These are phyloP conservation scores for Rotaria sp. DNA, from an alignment of 2,888 invertebrate genomes.

Conservation along the genomic window DNA sequence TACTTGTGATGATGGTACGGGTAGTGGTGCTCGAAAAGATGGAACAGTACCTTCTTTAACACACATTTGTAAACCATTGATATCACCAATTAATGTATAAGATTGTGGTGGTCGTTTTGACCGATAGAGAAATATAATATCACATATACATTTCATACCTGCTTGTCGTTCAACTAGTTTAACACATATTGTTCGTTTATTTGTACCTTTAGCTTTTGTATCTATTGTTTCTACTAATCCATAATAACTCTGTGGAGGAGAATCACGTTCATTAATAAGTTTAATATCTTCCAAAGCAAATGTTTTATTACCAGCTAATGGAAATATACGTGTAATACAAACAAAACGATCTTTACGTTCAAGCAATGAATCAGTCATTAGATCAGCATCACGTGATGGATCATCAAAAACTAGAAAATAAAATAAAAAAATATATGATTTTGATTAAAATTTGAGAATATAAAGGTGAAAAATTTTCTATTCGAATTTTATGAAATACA, in stretches of 20 bases:
- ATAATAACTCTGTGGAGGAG: neutral
- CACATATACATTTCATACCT: neutral
- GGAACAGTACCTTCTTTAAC: constrained; percentile 17
- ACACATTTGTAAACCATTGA: constrained; percentile 23
- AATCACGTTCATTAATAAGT: constrained; percentile 17
- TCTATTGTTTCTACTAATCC: neutral
- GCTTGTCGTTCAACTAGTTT: neutral
- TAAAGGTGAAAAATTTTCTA: too few relatives aligned
- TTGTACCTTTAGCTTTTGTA: neutral
- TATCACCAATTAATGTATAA: neutral
- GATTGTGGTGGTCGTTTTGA: constrained; percentile 2
- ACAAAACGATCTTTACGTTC: constrained; percentile 31
- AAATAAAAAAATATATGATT: neutral
- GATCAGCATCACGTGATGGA: neutral
- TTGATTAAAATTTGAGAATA: too few relatives aligned
- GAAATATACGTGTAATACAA: neutral
- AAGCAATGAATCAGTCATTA: neutral
- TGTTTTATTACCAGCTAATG: neutral
- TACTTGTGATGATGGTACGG: neutral
- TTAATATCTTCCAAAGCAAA: neutral
- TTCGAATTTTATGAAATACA: too few relatives aligned
- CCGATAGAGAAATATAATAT: constrained; percentile 23
- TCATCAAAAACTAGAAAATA: neutral
- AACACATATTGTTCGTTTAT: neutral
- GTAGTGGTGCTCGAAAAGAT: neutral